Evolutionary conservation across 2,113 vertebrate species (phyloP).

Genomic region (Coturnix japonica): DNA sequence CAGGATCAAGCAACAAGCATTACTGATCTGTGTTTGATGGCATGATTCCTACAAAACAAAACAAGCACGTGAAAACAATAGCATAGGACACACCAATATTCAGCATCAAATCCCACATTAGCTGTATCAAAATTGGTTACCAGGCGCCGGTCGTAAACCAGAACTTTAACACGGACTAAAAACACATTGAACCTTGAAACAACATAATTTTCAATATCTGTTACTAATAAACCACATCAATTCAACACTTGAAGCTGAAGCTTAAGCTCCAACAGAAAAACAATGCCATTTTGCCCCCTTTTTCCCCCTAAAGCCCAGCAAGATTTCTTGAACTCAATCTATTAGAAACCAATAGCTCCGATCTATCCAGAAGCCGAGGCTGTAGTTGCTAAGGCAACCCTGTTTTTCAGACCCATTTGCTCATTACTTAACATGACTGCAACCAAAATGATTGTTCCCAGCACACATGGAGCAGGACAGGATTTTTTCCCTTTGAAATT

Average conservation of each 20-base stretch:
- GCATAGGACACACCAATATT: neutral
- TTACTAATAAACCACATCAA: neutral
- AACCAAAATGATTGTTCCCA: neutral
- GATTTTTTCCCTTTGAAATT: neutral
- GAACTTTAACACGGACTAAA: neutral
- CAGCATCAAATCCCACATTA: neutral
- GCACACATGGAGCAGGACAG: neutral
- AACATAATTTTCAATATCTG: neutral
- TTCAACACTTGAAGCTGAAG: neutral
- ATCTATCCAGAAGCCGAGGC: neutral
- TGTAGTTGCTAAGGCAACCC: neutral
- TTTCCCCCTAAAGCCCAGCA: neutral
- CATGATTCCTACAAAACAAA: neutral
- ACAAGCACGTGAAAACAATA: constrained; percentile 8
- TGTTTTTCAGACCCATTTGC: fast-evolving
- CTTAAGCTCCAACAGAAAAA: neutral
- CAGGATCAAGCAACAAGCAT: neutral
- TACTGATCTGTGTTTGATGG: neutral
- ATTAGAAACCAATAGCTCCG: neutral
- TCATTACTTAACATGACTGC: neutral
- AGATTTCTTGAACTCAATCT: neutral
- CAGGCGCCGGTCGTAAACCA: neutral
- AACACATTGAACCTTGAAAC: neutral
- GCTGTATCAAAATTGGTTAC: neutral
- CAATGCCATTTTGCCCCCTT: neutral